phyloP scores from a whole-genome alignment of 2,888 invertebrate genomes.

The Cactoblastis cactorum region DNA sequence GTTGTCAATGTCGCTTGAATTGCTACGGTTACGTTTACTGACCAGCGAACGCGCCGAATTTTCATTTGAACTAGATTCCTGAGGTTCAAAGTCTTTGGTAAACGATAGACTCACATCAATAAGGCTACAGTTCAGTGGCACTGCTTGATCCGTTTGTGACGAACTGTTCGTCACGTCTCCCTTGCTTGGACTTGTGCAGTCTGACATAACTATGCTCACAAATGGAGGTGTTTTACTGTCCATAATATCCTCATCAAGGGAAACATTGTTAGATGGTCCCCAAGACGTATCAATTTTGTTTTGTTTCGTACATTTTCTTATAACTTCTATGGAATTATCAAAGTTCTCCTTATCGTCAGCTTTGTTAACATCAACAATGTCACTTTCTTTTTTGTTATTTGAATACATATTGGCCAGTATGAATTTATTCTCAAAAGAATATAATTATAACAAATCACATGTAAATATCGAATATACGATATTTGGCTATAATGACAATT shows the following conservation, averaged over 20 bases:
- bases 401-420: conserved; percentile 26
- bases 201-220: conserved; percentile 49
- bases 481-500: too few species aligned
- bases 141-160: conserved; percentile 50
- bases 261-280: conserved; percentile 45
- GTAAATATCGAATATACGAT: too few species aligned
- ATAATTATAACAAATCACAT: too few species aligned
- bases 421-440: too few species aligned
- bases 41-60: conserved; percentile 40
- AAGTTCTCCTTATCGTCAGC: conserved; percentile 32
- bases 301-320: conserved; percentile 50
- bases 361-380: conserved; percentile 30
- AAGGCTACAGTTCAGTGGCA: conserved; percentile 37
- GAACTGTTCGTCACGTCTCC: conserved; percentile 41
- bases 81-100: conserved; percentile 45
- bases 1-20: conserved; percentile 44
- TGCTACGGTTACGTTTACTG: conserved; percentile 51
- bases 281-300: conserved; percentile 53
- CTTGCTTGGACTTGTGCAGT: conserved; percentile 33
- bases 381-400: conserved; percentile 30
- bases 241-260: conserved; percentile 39
- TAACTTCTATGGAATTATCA: conserved; percentile 52
- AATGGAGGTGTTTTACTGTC: conserved; percentile 51
- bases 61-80: conserved; percentile 44
- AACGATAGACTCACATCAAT: conserved; percentile 53